Base-by-base conservation (phyloP, 2,797 vertebrate species). In the Hybognathus amarus region DNA sequence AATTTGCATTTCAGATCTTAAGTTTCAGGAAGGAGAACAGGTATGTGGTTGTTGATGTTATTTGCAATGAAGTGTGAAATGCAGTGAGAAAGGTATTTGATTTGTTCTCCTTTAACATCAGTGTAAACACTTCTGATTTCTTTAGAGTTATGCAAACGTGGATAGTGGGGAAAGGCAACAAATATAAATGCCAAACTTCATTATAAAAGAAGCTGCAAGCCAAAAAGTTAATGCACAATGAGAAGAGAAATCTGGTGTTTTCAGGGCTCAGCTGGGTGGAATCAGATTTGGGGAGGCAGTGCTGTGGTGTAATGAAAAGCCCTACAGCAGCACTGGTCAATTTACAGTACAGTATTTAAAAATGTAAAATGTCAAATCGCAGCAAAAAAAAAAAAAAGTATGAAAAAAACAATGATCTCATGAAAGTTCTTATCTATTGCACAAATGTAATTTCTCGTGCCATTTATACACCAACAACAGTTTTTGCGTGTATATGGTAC, bases 121-220 rank as follows among this genome's bases (percentile, higher is more conserved):
- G 27, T 70, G 50, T 83, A 69, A 83, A 77, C 82, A 83, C 30
- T 77, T 83, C 47, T 80, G 74, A 83, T 77, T 83, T 77, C 64
- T 77, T 40, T 22, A 27, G 63, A 70, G 66, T 30, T 50, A 68
- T 10, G 45, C 20, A 47, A 83, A 83, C 15, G 5, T 70, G 47
- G 52, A 70, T 47, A 56, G 24, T 4, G 30, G 30, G n/a, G 38
- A 75, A 73, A 82, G n/a, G 27, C 59, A 66, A 67, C 45, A 76
- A 45, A 33, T 40, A 56, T n/a, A n/a, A 82, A 56, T 11, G 33
- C 6, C 70, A 73, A 82, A 64, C 13, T 52, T 75, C 9, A n/a
- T 66, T 42, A 54, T 68, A 38, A 56, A 66, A 66, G 27, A 73
- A 73, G 0, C 38, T 36, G 15, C 68, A 71, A 79, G 47, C 4